These are phyloP conservation scores for Carposina sasakii DNA, from an alignment of 1,140 invertebrate species.

Conservation along the genomic window DNA sequence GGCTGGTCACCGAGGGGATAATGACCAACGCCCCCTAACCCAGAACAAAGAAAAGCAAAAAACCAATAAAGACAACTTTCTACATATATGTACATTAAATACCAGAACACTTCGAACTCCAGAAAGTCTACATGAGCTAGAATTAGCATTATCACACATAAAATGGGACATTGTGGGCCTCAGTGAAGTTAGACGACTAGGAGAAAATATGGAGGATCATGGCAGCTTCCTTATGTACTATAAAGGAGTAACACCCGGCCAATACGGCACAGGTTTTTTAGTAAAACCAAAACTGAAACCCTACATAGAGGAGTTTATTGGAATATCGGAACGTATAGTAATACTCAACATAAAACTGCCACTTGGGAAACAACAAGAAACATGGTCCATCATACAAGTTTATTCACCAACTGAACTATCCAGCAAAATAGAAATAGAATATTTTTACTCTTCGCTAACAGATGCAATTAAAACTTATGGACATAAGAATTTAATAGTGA, in stretches of 20 bases:
- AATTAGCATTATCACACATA: conserved; percentile 3
- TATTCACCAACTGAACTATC: neutral
- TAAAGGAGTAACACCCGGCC: conserved; percentile 4
- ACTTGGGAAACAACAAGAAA: neutral
- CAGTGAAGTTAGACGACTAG: conserved; percentile 5
- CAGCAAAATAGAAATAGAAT: neutral
- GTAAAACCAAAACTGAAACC: neutral
- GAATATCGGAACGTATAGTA: conserved; percentile 1
- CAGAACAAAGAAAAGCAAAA: neutral
- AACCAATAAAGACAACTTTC: neutral
- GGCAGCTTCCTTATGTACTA: conserved; percentile 1
- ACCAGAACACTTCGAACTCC: conserved; percentile 6
- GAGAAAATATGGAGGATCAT: conserved; percentile 4
- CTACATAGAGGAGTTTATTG: neutral
- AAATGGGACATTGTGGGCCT: conserved; percentile 8
- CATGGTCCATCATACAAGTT: conserved; percentile 7
- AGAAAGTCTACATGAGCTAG: conserved; percentile 3
- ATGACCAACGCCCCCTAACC: conserved; percentile 2
- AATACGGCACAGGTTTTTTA: conserved; percentile 3
- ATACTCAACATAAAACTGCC: neutral
- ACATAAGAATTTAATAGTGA: neutral
- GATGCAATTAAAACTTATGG: neutral
- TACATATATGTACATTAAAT: conserved; percentile 1
- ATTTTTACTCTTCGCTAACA: neutral
- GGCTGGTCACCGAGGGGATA: no score